Evolutionary conservation across 2,888 invertebrate genomes (phyloP).

Genomic region (Copidosoma aretas): DNA sequence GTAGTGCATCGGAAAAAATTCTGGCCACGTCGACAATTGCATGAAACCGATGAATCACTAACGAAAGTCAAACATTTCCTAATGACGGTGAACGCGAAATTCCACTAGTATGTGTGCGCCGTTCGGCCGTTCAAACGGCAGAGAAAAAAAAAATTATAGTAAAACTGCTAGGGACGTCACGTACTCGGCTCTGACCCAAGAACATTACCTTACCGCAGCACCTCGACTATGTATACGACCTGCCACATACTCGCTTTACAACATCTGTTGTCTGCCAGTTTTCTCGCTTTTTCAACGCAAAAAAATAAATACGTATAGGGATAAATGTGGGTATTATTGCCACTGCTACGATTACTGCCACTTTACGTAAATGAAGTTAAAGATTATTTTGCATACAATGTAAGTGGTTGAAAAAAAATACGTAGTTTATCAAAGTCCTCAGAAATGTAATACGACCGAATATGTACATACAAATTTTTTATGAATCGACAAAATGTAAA

Average conservation of each 20-base stretch:
- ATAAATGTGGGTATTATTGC: slow-evolving; percentile 6
- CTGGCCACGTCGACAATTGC: slow-evolving; percentile 2
- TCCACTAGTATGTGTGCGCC: neutral
- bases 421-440: no score
- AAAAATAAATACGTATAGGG: no score
- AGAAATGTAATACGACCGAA: no score
- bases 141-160: neutral
- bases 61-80: slow-evolving; percentile 3
- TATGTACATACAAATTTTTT: no score
- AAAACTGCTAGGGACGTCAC: slow-evolving; percentile 46
- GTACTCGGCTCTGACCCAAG: slow-evolving; percentile 42
- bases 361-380: no score
- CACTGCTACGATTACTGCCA: no score
- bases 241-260: slow-evolving; percentile 54
- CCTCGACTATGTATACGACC: slow-evolving; percentile 1
- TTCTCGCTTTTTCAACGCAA: slow-evolving; percentile 19
- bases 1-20: neutral
- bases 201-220: slow-evolving; percentile 38
- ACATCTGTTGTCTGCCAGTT: slow-evolving; percentile 54
- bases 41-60: slow-evolving; percentile 24
- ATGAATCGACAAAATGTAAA: no score
- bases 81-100: neutral
- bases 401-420: no score
- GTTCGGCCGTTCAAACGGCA: neutral
- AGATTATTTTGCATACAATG: no score